These are phyloP conservation scores for Sebastes diaconus DNA, from an alignment of 2,797 vertebrate species.

Conservation along the genomic window DNA sequence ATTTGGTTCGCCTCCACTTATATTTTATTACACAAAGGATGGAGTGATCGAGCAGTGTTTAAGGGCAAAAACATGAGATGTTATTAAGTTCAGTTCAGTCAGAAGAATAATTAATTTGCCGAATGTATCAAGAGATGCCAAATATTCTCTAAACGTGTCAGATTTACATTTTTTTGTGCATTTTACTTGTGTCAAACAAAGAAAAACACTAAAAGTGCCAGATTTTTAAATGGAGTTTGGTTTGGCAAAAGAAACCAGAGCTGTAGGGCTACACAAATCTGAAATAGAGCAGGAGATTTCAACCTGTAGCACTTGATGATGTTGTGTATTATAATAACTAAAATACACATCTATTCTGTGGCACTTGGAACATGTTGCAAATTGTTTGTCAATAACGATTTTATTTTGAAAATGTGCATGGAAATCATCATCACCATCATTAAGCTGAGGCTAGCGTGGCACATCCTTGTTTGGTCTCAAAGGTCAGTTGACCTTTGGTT, in stretches of 20 bases:
- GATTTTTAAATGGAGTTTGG: neutral
- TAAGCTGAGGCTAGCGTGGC: neutral
- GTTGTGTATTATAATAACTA: neutral
- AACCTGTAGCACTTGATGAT: neutral
- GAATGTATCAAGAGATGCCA: neutral
- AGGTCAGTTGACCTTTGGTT: neutral
- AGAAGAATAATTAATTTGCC: rapidly evolving
- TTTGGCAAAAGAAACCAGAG: neutral
- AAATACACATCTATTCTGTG: neutral
- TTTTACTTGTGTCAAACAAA: neutral
- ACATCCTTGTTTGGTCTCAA: neutral
- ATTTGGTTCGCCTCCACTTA: neutral
- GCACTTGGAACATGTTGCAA: neutral
- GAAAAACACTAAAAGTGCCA: neutral
- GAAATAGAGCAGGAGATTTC: neutral
- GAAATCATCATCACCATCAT: neutral
- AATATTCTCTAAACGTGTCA: rapidly evolving
- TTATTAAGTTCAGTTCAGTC: neutral
- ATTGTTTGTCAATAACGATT: neutral
- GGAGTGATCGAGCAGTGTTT: neutral
- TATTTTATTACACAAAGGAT: neutral
- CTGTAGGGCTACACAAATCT: neutral
- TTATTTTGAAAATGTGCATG: neutral
- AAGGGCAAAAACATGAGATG: neutral
- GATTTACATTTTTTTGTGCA: rapidly evolving